Conservation (phyloP, 1,140 invertebrate genomes). For the fruit fly (Drosophila melanogaster) region Release_6_plus_ISO1_MT NT_033779.5:10235501-10236000, state of each 20-base stretch:
- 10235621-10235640: constrained; percentile 77
- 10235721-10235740: constrained; percentile 93
- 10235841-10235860: too few species aligned
- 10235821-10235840: too few species aligned
- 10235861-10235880: too few species aligned
- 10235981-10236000: not conserved
- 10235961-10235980: not conserved
- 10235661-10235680: constrained; percentile 31
- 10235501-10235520: constrained; percentile 85
- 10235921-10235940: not conserved
- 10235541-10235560: constrained; percentile 85
- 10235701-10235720: not conserved
- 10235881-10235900: too few species aligned
- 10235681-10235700: too few species aligned
- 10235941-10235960: constrained; percentile 1
- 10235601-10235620: constrained; percentile 87
- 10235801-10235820: constrained; percentile 87
- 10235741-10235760: constrained; percentile 95
- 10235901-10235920: not conserved
- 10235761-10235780: constrained; percentile 95
- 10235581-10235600: constrained; percentile 87
- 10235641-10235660: constrained; percentile 48
- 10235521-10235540: constrained; percentile 77
- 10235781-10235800: constrained; percentile 93
- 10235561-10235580: constrained; percentile 85